Base-by-base conservation (phyloP, 2,113 vertebrate species). In the Chaenocephalus aceratus region DNA sequence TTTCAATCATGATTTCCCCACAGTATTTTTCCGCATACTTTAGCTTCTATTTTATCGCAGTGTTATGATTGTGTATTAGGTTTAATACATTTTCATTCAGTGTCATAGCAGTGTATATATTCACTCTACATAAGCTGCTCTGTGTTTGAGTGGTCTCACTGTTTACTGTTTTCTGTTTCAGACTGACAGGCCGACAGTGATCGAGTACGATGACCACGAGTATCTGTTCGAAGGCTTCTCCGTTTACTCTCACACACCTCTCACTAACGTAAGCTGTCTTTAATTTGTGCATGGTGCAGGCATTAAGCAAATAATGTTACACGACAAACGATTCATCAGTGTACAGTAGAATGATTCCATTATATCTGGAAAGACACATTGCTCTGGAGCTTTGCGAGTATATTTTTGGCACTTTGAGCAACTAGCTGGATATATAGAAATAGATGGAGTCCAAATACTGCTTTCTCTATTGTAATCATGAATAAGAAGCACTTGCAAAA, bases 211-310 rank as follows among this genome's bases (percentile, higher is more conserved):
- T 52, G 98, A 99, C 90, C 98, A 99, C 2, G 98, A 99, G 84
- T 99, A 99, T 79, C 97, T 99, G 90, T 99, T 99, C 75, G 98
- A 99, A 93, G 98, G 98, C 9, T 99, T 99, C 94, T 99, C 98
- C 3, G 96, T 99, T 86, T 98, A 99, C 94, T 96, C 97, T n/a
- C 98, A 99, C 44, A 95, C 95, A 1, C 97, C 97, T 0, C 95
- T 99, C 61, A 97, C 95, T 34, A 98, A 94, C 0, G 98, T 99
- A 95, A 97, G 97, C 90, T 53, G 36, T 13, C 49, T 46, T 63
- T 45, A 15, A 80, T 18, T 23, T 30, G 15, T 16, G 56, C 51
- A 49, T 63, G 4, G 15, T 52, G 3, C 1, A 18, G 46, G n/a
- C 1, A 58, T 23, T 61, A 30, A 54, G 53, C 36, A 7, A 7